Evolutionary conservation across 1,140 invertebrate genomes (phyloP), one percentile per base, ranked within the genome.

Genomic region (Carposina sasakii): DNA sequence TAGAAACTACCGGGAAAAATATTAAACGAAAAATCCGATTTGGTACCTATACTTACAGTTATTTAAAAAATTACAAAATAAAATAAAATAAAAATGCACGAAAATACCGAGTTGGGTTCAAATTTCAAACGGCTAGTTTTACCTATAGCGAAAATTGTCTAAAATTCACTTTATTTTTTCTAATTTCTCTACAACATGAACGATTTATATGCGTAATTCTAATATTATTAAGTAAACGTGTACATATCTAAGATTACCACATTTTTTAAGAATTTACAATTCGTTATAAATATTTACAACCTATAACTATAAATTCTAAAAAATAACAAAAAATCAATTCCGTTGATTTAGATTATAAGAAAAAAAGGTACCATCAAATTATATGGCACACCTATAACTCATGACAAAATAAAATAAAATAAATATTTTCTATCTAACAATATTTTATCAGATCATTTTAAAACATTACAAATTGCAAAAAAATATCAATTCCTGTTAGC

Each of bases 101-200:
- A n/a, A n/a, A n/a, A n/a, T n/a, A n/a, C n/a, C n/a, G n/a, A n/a
- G n/a, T n/a, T n/a, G n/a, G n/a, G n/a, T n/a, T n/a, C n/a, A n/a
- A n/a, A n/a, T n/a, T n/a, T n/a, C n/a, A n/a, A n/a, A n/a, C n/a
- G n/a, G n/a, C n/a, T n/a, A n/a, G n/a, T n/a, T n/a, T n/a, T n/a
- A n/a, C n/a, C n/a, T n/a, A n/a, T n/a, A n/a, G n/a, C n/a, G n/a
- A n/a, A n/a, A n/a, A n/a, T n/a, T n/a, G n/a, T n/a, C n/a, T n/a
- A n/a, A n/a, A n/a, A n/a, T n/a, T n/a, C n/a, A 76, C 71, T 70
- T 74, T 62, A 55, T 60, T 62, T 63, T 56, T 42, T 67, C 72
- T 72, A 76, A 72, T 64, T 69, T 76, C 55, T 61, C 77, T 81
- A 81, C 75, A 77, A 78, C 74, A 79, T 79, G 77, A 78, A 81